A percentile compares a stretch with the other conserved stretches of the same genome.
phyloP scores from a whole-genome alignment of 2,888 invertebrate genomes.

The Plebejus anna region DNA sequence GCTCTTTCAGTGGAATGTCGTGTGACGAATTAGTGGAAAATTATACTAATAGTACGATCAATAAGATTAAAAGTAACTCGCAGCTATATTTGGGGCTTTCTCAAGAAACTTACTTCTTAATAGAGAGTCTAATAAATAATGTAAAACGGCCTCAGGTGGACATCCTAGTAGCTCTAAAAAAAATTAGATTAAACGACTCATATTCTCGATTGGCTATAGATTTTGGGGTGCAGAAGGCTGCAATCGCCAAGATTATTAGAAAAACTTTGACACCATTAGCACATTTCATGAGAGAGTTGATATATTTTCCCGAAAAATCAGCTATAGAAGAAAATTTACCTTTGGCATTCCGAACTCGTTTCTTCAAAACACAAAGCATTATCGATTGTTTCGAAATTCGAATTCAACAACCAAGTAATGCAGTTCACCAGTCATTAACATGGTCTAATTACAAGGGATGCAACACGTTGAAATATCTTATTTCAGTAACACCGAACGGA shows the following conservation, averaged over 20 bases:
- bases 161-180: not conserved
- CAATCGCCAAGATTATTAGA: not conserved
- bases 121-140: not conserved
- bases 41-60: not conserved
- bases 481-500: slow-evolving; percentile 45
- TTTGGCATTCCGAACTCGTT: slow-evolving; percentile 1
- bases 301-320: not conserved
- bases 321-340: slow-evolving; percentile 1
- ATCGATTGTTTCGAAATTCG: slow-evolving; percentile 46
- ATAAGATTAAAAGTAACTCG: slow-evolving; percentile 1
- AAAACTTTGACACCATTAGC: not conserved
- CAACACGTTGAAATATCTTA: slow-evolving; percentile 47
- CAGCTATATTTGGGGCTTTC: not conserved
- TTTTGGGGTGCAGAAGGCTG: not conserved
- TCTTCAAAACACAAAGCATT: slow-evolving; percentile 33
- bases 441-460: slow-evolving; percentile 46
- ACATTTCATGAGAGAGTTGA: slow-evolving; percentile 1
- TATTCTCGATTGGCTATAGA: not conserved
- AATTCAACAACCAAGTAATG: slow-evolving; percentile 44
- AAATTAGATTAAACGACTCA: not conserved
- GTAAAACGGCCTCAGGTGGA: not conserved
- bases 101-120: not conserved
- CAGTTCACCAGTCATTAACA: slow-evolving; percentile 43
- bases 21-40: slow-evolving; percentile 1
- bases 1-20: not conserved